Percentiles rank a stretch among this genome's conserved stretches.
phyloP scores from a whole-genome alignment of 2,113 vertebrate genomes.

The Symphodus melops region DNA sequence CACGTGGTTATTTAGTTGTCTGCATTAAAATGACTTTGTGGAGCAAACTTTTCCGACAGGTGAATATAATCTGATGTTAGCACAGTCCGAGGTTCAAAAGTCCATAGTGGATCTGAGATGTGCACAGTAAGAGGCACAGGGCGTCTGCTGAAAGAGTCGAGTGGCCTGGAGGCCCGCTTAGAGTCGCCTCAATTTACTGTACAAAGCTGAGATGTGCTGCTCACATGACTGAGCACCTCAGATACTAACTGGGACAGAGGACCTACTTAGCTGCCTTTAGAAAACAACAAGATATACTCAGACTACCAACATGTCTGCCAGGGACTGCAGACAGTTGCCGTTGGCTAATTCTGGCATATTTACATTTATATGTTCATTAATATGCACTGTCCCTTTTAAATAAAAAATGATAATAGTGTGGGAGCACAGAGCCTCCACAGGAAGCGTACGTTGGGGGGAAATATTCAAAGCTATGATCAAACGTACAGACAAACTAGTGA shows the following conservation, averaged over 20 bases:
- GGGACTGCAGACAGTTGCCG: too few relatives aligned
- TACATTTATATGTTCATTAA: too few relatives aligned
- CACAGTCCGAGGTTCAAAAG: not conserved
- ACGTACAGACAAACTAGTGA: not conserved
- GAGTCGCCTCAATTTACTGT: constrained; percentile 31
- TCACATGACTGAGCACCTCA: constrained; percentile 54
- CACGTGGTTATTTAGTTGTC: too few relatives aligned
- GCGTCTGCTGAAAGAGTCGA: constrained; percentile 36
- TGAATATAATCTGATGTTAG: too few relatives aligned
- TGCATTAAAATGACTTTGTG: not conserved
- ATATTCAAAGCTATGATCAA: not conserved
- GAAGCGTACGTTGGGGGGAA: too few relatives aligned
- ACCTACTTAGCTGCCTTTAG: constrained; percentile 15
- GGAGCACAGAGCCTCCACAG: not conserved
- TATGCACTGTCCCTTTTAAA: too few relatives aligned
- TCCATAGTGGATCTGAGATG: constrained; percentile 33
- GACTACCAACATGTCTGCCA: constrained; percentile 7
- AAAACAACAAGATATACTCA: constrained; percentile 5
- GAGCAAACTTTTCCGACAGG: too few relatives aligned
- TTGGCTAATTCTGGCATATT: too few relatives aligned
- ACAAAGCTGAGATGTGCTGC: constrained; percentile 17
- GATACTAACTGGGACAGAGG: constrained; percentile 13
- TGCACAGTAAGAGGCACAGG: constrained; percentile 40
- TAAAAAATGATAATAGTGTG: too few relatives aligned
- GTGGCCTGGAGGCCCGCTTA: constrained; percentile 28